These are phyloP conservation scores for Cavia aperea DNA, from an alignment of 2,113 vertebrate species.

Conservation along the genomic window DNA sequence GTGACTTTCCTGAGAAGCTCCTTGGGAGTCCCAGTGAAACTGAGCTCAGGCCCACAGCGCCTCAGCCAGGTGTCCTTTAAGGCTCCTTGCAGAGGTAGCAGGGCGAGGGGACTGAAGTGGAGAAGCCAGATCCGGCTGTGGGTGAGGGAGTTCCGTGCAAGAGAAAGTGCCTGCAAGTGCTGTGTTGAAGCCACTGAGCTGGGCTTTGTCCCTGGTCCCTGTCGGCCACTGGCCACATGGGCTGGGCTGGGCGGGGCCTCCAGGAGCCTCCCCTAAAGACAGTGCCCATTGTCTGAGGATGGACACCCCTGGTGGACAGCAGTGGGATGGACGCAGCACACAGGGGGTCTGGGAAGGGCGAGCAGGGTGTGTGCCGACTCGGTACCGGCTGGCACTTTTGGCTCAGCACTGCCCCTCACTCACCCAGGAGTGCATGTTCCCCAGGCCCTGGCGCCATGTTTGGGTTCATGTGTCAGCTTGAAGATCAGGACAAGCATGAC, in stretches of 20 bases:
- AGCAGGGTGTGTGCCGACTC: neutral
- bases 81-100: neutral
- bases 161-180: neutral
- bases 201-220: neutral
- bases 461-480: neutral
- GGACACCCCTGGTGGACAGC: neutral
- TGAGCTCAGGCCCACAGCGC: neutral
- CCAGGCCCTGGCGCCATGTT: neutral
- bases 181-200: neutral
- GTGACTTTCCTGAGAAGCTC: neutral
- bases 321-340: neutral
- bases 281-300: neutral
- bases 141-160: neutral
- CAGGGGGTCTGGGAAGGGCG: neutral
- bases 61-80: neutral
- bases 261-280: neutral
- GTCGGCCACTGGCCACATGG: neutral
- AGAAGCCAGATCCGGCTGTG: neutral
- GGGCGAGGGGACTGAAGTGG: neutral
- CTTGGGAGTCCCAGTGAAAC: neutral
- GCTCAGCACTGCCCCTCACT: neutral
- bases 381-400: neutral
- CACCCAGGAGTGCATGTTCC: neutral
- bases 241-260: neutral
- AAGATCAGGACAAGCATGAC: neutral